Conservation (phyloP, 2,113 vertebrate genomes). For the Anguilla japonica region DNA sequence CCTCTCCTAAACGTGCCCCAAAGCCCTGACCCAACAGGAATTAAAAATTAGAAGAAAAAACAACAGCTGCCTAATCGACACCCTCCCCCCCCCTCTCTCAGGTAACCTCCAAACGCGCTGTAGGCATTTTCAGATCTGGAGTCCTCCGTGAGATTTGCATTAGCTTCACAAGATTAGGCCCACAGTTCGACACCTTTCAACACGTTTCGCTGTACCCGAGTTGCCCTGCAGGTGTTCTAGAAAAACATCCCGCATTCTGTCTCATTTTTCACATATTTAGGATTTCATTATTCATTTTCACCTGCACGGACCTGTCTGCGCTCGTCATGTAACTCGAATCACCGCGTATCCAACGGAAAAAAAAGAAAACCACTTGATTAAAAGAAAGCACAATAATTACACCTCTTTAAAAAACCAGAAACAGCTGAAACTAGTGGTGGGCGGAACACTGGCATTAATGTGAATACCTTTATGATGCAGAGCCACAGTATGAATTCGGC, state of each 20-base stretch:
- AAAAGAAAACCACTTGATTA: not conserved
- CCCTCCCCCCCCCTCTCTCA: no score
- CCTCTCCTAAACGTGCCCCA: slow-evolving; percentile 40
- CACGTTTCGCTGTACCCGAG: slow-evolving; percentile 5
- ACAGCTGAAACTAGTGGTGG: not conserved
- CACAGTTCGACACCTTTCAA: not conserved
- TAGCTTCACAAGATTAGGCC: not conserved
- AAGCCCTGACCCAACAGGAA: slow-evolving; percentile 45
- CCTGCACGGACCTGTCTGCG: slow-evolving; percentile 19
- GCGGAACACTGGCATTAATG: no score
- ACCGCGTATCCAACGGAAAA: not conserved
- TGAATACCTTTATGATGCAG: no score
- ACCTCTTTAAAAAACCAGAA: not conserved
- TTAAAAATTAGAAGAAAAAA: slow-evolving; percentile 23
- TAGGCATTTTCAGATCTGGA: not conserved
- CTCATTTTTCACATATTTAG: slow-evolving; percentile 20
- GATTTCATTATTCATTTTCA: not conserved
- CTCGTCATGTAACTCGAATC: not conserved
- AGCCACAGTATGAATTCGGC: no score
- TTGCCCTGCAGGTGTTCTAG: slow-evolving; percentile 15
- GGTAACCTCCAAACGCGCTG: not conserved
- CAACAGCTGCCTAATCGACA: not conserved
- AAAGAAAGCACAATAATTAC: not conserved
- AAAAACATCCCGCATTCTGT: slow-evolving; percentile 33
- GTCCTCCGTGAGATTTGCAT: not conserved